These are phyloP conservation scores for Ceramica pisi DNA, from an alignment of 2,888 invertebrate genomes.

Conservation along the genomic window DNA sequence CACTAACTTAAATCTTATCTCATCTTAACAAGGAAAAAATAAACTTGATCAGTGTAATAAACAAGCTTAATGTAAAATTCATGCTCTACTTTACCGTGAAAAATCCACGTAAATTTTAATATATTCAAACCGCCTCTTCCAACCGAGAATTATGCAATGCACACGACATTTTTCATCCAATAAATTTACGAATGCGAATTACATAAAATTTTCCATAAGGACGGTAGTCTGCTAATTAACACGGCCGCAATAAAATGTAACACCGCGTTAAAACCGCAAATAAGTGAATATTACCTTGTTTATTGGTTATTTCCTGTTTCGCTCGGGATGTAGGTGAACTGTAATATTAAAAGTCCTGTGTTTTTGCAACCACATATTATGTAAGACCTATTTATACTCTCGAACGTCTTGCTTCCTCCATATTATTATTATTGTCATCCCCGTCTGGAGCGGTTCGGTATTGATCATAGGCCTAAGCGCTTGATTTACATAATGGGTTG, in stretches of 20 bases:
- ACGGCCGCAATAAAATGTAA: slow-evolving; percentile 57
- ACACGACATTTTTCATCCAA: slow-evolving; percentile 28
- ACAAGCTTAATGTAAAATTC: slow-evolving; percentile 15
- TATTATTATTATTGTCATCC: background rate
- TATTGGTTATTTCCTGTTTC: slow-evolving; percentile 69
- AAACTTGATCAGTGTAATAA: background rate
- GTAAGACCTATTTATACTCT: slow-evolving; percentile 2
- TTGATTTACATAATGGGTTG: slow-evolving; percentile 38
- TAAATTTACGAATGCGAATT: slow-evolving; percentile 36
- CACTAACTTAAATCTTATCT: background rate
- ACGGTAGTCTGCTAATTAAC: slow-evolving; percentile 59
- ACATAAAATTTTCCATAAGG: slow-evolving; percentile 52
- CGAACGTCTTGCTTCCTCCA: background rate
- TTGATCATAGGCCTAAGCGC: slow-evolving; percentile 33
- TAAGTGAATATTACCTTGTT: slow-evolving; percentile 63
- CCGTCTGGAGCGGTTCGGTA: slow-evolving; percentile 17
- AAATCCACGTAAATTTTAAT: slow-evolving; percentile 14
- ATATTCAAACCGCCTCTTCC: slow-evolving; percentile 11
- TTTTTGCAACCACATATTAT: slow-evolving; percentile 22
- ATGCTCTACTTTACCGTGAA: slow-evolving; percentile 4
- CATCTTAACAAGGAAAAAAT: background rate
- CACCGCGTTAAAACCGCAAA: slow-evolving; percentile 68
- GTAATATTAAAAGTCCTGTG: slow-evolving; percentile 43
- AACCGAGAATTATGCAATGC: slow-evolving; percentile 14
- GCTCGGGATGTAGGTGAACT: slow-evolving; percentile 55